Evolutionary conservation across 2,888 invertebrate species (phyloP), one percentile per base, ranked within the genome.

Genomic region (Nasonia oneida): DNA sequence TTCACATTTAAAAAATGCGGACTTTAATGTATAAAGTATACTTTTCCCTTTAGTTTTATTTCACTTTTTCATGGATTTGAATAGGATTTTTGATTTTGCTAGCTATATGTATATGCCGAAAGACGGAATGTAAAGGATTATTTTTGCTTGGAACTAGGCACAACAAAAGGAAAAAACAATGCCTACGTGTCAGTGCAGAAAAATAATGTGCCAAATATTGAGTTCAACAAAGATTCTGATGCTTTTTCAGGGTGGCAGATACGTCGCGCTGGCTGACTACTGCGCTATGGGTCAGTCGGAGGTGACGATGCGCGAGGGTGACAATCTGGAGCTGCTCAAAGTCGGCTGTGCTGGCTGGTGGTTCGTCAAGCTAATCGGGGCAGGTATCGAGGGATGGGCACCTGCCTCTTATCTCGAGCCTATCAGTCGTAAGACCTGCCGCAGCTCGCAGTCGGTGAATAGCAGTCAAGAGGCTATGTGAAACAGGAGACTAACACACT

Each of bases 301-400:
- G 94, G 97, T 98, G 89, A 97, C 97, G 88, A 96, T 98, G 94
- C 95, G 96, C 86, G 98, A 98, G 94, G 98, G 98, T 37, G 98
- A 98, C 94, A 95, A 96, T 90, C 96, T 98, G 89, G 98, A 98
- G 93, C 95, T 98, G 89, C 95, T 98, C 89, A 98, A 98, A 94
- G 97, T 98, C 90, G 98, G 98, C 92, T 98, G 97, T 94, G 98
- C 98, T 89, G 98, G 98, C 89, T 98, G 98, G 98, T 98, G 98
- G 98, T 98, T 97, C 95, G 97, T 98, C 92, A 96, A 97, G 91
- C 95, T 97, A 85, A 94, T 97, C 93, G 97, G 97, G 89, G 94
- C 94, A 87, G 95, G 95, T 89, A 95, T 96, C 91, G 98, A 98
- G 94, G 98, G 98, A 89, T 99, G 98, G 98, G 98, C 98, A 86